Evolutionary conservation across 1,140 invertebrate genomes (phyloP).

Genomic region (Oscheius sp.): DNA sequence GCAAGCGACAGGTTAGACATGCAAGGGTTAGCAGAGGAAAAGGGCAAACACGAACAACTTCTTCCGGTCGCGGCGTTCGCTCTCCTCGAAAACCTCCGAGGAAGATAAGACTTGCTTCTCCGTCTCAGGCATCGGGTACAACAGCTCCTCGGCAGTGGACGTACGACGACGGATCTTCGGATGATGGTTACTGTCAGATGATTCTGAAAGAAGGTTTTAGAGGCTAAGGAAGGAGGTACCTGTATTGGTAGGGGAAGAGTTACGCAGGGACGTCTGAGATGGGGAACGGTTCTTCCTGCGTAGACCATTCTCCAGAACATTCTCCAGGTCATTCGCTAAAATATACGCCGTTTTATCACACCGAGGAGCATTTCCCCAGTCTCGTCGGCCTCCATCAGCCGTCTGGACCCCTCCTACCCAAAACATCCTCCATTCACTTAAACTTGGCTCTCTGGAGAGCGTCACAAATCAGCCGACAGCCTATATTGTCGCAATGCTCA

Average conservation of each 20-base stretch:
- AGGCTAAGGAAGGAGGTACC: not conserved
- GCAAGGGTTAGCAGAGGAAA: not conserved
- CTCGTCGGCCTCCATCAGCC: too few species aligned
- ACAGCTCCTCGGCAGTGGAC: constrained; percentile 16
- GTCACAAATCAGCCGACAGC: too few species aligned
- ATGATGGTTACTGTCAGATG: not conserved
- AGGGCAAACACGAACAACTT: constrained; percentile 20
- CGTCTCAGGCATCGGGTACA: constrained; percentile 8
- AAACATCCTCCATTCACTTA: too few species aligned
- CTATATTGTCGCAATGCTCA: too few species aligned
- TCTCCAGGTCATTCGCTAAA: constrained; percentile 9
- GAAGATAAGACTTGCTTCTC: too few species aligned
- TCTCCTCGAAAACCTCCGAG: not conserved
- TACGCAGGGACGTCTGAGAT: not conserved
- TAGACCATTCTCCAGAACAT: constrained; percentile 8
- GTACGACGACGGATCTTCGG: constrained; percentile 11
- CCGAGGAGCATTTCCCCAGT: too few species aligned
- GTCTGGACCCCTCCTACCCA: too few species aligned
- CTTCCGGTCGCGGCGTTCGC: constrained; percentile 1
- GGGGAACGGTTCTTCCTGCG: not conserved
- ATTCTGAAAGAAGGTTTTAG: not conserved
- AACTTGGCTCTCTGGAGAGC: too few species aligned
- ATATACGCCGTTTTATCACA: too few species aligned
- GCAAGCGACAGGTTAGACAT: not conserved
- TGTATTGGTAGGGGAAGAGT: not conserved